Base-by-base conservation (phyloP, 2,888 invertebrate species). In the Frankliniella fusca region DNA sequence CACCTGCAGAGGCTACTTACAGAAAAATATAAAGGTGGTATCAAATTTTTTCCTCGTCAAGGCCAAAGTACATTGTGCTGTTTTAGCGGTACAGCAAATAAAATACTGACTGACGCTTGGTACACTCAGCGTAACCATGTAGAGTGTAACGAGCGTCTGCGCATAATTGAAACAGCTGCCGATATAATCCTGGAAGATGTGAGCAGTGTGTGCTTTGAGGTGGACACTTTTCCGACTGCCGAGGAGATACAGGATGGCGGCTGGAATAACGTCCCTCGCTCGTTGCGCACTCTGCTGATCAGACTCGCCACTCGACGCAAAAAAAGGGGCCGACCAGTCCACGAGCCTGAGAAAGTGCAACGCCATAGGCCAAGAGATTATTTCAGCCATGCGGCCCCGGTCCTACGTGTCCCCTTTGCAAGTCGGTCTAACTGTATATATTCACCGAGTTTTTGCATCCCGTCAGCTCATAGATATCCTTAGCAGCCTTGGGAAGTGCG, bases 351-450 rank as follows among this genome's bases (percentile, higher is more conserved):
- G 23, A 0, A 23, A 9, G 7, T 70, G 70, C 70, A 70, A 70
- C 70, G 23, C 23, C 0, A 23, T 70, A 3, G 70, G 70, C 23
- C 70, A 23, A 11, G 70, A n/a, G 8, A 70, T 70, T 11, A 11
- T 70, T 27, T 5, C n/a, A 9, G 70, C 23, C n/a, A 27, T 23
- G 1, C 70, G 83, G 80, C 82, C 83, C 49, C 61, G 82, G 28
- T 83, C 83, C n/a, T 84, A 83, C 48, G 49, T 80, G 10, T 83
- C 82, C 20, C 81, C 80, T 23, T n/a, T 83, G 18, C 70, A 50
- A 49, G 28, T 80, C 27, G 80, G 82, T 15, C 80, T 82, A 12
- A 27, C 80, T 23, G 80, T 38, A 20, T 81, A 81, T 48, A 28
- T 83, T 38, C 82, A 82, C 76, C n/a, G 80, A 49, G 65, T n/a